Percentiles rank a stretch among this genome's conserved stretches.
These are phyloP conservation scores for Cataglyphis hispanica DNA, from an alignment of 1,140 invertebrate species.

Conservation along the genomic window DNA sequence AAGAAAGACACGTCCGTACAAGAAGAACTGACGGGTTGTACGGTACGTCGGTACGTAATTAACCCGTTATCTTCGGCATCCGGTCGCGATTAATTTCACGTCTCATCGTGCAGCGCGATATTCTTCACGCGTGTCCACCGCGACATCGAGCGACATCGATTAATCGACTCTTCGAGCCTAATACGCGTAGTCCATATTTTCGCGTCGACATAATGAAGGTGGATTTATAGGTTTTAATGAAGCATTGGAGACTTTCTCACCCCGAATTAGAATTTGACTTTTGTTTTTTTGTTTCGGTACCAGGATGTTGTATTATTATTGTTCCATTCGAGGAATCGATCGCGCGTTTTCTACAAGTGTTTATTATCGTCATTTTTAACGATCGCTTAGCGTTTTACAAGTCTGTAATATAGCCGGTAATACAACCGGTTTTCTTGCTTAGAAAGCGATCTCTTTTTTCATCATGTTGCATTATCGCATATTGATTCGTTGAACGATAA, in stretches of 20 bases:
- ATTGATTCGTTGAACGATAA: conserved; percentile 61
- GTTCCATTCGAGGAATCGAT: conserved; percentile 13
- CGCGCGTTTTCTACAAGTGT: conserved; percentile 13
- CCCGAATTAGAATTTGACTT: background rate
- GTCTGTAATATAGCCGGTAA: conserved; percentile 63
- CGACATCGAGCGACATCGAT: conserved; percentile 45
- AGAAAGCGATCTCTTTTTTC: conserved; percentile 64
- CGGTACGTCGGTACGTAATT: conserved; percentile 72
- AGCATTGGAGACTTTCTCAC: background rate
- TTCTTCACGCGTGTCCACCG: conserved; percentile 43
- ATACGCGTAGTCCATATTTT: background rate
- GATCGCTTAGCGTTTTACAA: conserved; percentile 63
- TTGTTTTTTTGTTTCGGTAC: background rate
- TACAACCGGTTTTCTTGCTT: conserved; percentile 70
- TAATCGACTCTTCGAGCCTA: conserved; percentile 53
- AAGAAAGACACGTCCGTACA: conserved; percentile 35
- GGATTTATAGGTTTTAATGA: conserved; percentile 6
- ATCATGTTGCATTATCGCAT: conserved; percentile 32
- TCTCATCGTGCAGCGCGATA: conserved; percentile 67
- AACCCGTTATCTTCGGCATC: conserved; percentile 78
- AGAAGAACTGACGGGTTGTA: conserved; percentile 46
- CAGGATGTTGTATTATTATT: conserved; percentile 19
- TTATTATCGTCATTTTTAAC: conserved; percentile 38
- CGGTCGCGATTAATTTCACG: conserved; percentile 80
- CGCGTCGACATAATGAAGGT: conserved; percentile 16